Percentiles rank a stretch among this genome's conserved stretches.
Evolutionary conservation across 2,888 invertebrate species (phyloP).

Genomic region (Synanthedon myopaeformis): DNA sequence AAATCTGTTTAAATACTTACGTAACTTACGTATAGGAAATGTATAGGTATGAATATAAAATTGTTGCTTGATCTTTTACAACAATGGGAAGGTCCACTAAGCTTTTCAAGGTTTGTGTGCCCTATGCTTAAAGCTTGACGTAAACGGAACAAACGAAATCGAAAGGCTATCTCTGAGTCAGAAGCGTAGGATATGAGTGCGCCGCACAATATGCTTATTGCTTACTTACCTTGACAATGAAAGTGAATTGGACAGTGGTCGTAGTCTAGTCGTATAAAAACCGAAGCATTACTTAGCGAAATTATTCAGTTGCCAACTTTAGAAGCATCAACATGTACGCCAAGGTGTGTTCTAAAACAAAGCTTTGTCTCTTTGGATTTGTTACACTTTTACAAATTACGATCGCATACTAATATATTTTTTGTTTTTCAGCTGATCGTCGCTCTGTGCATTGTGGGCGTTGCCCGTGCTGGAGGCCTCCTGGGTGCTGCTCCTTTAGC

Average conservation of each 20-base stretch:
- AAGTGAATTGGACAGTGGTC: constrained; percentile 51
- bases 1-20: too few relatives aligned
- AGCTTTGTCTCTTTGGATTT: background rate
- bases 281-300: constrained; percentile 47
- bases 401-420: background rate
- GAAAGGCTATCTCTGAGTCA: constrained; percentile 66
- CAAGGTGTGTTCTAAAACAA: constrained; percentile 32
- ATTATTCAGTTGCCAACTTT: constrained; percentile 67
- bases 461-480: constrained; percentile 69
- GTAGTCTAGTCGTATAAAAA: constrained; percentile 56
- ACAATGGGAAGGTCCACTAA: background rate
- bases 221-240: constrained; percentile 65
- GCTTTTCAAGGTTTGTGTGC: constrained; percentile 30
- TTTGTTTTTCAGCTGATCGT: constrained; percentile 58
- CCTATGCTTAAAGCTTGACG: constrained; percentile 9
- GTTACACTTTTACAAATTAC: background rate
- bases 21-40: too few relatives aligned
- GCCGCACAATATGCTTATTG: constrained; percentile 22
- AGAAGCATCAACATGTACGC: constrained; percentile 65
- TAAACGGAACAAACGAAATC: constrained; percentile 47
- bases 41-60: too few relatives aligned
- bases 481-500: constrained; percentile 53
- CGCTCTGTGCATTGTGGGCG: constrained; percentile 70
- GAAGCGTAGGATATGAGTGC: constrained; percentile 27
- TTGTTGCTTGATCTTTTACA: background rate